These are phyloP conservation scores for Physocephala rufipes DNA, from an alignment of 2,888 invertebrate species.

Conservation along the genomic window DNA sequence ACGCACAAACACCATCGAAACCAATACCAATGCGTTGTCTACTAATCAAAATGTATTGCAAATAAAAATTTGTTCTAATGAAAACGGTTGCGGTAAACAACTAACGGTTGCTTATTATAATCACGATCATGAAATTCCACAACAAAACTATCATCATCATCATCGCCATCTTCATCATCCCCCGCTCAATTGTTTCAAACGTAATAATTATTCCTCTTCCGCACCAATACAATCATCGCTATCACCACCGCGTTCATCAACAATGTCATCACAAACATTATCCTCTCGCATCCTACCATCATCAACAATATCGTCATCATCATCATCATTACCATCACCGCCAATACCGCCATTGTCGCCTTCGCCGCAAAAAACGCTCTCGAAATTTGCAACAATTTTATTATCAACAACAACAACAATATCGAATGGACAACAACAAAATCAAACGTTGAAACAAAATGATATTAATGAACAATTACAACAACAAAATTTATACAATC, in stretches of 20 bases:
- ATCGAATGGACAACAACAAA: conserved; percentile 1
- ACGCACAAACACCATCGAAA: conserved; percentile 37
- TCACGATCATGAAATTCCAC: conserved; percentile 52
- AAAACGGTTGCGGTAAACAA: conserved; percentile 36
- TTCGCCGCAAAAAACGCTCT: conserved; percentile 39
- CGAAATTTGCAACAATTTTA: conserved; percentile 34
- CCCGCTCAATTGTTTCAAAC: not conserved
- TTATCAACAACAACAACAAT: not conserved
- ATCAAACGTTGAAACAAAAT: conserved; percentile 28
- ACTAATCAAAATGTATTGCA: conserved; percentile 16
- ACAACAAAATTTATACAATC: conserved; percentile 59
- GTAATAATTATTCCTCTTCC: not conserved
- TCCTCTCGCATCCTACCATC: conserved; percentile 43
- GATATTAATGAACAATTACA: conserved; percentile 49
- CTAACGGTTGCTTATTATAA: conserved; percentile 62
- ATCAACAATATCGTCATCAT: conserved; percentile 52
- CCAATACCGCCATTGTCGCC: conserved; percentile 36
- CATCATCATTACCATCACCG: conserved; percentile 43
- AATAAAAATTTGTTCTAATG: conserved; percentile 27
- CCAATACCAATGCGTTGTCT: conserved; percentile 29
- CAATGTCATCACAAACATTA: conserved; percentile 14
- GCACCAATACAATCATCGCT: conserved; percentile 48
- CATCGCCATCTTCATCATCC: conserved; percentile 26
- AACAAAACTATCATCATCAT: conserved; percentile 40
- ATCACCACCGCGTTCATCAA: conserved; percentile 40